A percentile compares a stretch with the other conserved stretches of the same genome.
These are phyloP conservation scores for Tachysurus fulvidraco DNA, from an alignment of 2,113 vertebrate species.

Conservation along the genomic window DNA sequence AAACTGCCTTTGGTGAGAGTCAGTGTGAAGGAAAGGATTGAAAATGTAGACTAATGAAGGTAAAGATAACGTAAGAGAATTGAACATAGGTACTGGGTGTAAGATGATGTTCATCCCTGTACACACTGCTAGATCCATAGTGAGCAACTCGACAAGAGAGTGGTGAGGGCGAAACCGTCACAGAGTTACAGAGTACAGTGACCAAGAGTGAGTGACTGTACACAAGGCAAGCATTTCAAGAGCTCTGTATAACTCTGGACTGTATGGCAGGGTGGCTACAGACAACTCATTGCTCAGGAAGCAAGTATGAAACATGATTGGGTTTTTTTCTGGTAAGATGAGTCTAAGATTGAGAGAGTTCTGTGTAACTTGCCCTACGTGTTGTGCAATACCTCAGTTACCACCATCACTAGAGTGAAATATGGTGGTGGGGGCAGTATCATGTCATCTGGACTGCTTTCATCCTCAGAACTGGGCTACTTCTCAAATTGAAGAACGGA, in stretches of 20 bases:
- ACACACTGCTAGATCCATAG: neutral
- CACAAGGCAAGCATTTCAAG: too few species aligned
- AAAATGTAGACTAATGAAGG: neutral
- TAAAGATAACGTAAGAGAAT: neutral
- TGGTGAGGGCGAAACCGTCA: neutral
- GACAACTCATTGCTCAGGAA: too few species aligned
- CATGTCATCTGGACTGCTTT: neutral
- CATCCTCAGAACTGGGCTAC: neutral
- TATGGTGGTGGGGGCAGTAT: neutral
- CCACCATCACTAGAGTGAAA: neutral
- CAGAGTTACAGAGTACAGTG: neutral
- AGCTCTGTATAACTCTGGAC: too few species aligned
- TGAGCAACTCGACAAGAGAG: neutral
- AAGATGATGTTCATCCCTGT: neutral
- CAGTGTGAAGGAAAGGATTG: neutral
- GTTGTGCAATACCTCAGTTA: neutral
- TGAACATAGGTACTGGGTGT: neutral
- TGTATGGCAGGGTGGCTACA: too few species aligned
- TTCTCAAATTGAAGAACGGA: neutral
- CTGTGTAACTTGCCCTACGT: neutral
- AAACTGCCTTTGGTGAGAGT: neutral
- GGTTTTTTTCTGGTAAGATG: neutral
- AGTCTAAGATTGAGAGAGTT: neutral
- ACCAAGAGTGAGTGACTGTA: neutral
- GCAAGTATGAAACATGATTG: too few species aligned